Evolutionary conservation across 2,888 invertebrate genomes (phyloP).

Genomic region (Octodonta nipae): DNA sequence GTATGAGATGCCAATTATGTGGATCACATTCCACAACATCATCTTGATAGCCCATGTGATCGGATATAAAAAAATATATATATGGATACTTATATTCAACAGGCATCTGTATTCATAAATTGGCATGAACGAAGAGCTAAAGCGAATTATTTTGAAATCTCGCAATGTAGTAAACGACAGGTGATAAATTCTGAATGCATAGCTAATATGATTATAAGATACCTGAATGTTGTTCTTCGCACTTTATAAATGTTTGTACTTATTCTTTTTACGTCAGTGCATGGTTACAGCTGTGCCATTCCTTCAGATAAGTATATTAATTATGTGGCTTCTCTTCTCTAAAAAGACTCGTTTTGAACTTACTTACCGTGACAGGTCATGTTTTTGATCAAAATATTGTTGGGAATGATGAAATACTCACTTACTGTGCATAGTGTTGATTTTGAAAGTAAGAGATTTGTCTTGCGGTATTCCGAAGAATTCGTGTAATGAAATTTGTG

Average conservation of each 20-base stretch:
- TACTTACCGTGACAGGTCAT: conserved; percentile 1
- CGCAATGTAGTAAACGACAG: conserved; percentile 18
- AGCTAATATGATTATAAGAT: conserved; percentile 21
- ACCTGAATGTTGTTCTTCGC: conserved; percentile 20
- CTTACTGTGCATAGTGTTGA: too few species aligned
- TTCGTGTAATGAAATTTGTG: too few species aligned
- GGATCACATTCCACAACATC: too few species aligned
- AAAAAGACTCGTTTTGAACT: conserved; percentile 4
- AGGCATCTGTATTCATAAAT: too few species aligned
- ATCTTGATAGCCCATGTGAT: too few species aligned
- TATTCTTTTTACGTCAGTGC: conserved; percentile 12
- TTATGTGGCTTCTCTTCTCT: conserved; percentile 11
- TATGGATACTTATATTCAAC: too few species aligned
- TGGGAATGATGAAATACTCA: not conserved
- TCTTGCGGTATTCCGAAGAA: too few species aligned
- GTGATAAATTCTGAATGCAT: conserved; percentile 19
- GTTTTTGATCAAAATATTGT: conserved; percentile 2
- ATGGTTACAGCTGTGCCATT: not conserved
- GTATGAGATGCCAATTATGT: too few species aligned
- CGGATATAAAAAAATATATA: too few species aligned
- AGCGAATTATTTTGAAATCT: conserved; percentile 18
- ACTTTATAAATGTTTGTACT: conserved; percentile 18
- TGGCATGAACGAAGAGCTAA: too few species aligned
- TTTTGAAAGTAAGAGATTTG: too few species aligned
- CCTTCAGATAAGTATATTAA: conserved; percentile 14